phyloP scores from a whole-genome alignment of 2,797 vertebrate species.

The Danio aesculapii region DNA sequence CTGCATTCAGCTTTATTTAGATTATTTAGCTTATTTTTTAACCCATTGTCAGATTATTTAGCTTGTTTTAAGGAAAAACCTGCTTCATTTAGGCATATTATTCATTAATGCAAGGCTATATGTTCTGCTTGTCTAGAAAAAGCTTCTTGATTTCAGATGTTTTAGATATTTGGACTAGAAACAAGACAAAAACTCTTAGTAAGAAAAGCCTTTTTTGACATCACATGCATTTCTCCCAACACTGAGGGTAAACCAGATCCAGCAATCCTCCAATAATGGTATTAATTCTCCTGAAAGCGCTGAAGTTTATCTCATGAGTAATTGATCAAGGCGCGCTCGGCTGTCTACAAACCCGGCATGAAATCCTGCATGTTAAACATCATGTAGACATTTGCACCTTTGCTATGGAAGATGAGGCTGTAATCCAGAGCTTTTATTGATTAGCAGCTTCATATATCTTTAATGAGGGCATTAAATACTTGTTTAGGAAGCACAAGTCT shows the following conservation, averaged over 20 bases:
- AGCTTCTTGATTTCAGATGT: too few relatives aligned
- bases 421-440: constrained; percentile 91
- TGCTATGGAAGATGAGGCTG: constrained; percentile 83
- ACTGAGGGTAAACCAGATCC: not conserved
- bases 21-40: too few relatives aligned
- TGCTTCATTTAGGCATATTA: too few relatives aligned
- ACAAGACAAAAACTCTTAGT: too few relatives aligned
- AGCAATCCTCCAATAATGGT: not conserved
- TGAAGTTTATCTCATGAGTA: constrained; percentile 23
- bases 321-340: constrained; percentile 66
- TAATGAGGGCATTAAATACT: constrained; percentile 99
- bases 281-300: constrained; percentile 1
- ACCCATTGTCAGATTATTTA: too few relatives aligned
- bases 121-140: too few relatives aligned
- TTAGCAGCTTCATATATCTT: constrained; percentile 99
- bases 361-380: constrained; percentile 92
- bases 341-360: constrained; percentile 86
- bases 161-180: too few relatives aligned
- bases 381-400: constrained; percentile 92
- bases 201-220: too few relatives aligned
- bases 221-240: too few relatives aligned
- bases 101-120: too few relatives aligned
- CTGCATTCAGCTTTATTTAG: too few relatives aligned
- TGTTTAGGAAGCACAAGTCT: constrained; percentile 94
- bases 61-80: too few relatives aligned